phyloP scores from a whole-genome alignment of 2,797 vertebrate species.

The Vespertilio murinus region DNA sequence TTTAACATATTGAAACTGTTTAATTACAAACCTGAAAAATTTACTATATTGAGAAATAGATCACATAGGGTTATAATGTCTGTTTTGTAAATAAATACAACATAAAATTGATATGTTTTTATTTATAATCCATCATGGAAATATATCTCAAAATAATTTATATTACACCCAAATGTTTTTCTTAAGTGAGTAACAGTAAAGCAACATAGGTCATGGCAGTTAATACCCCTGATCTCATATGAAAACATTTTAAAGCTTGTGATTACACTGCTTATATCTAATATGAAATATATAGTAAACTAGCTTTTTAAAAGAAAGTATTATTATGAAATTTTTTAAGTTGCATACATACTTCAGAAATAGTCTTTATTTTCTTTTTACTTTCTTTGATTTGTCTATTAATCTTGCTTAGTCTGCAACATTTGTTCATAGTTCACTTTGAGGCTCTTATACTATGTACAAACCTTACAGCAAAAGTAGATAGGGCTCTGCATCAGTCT shows the following conservation, averaged over 20 bases:
- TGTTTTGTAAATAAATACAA: conserved; percentile 85
- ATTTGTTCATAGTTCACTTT: neutral
- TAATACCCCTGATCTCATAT: conserved; percentile 33
- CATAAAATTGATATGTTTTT: conserved; percentile 83
- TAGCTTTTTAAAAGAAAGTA: neutral
- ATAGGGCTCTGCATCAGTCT: neutral
- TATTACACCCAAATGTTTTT: conserved; percentile 73
- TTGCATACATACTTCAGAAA: neutral
- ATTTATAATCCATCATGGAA: conserved; percentile 82
- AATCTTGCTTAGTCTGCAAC: neutral
- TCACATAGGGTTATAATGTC: conserved; percentile 80
- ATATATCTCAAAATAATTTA: conserved; percentile 79
- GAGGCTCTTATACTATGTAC: neutral
- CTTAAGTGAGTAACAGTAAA: conserved; percentile 76
- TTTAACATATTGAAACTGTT: conserved; percentile 83
- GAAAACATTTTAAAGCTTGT: conserved; percentile 50
- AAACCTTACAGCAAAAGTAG: neutral
- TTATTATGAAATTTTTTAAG: neutral
- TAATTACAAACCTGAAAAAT: conserved; percentile 87
- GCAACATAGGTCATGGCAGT: conserved; percentile 65
- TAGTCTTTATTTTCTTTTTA: neutral
- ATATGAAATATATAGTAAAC: neutral
- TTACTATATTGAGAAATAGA: conserved; percentile 82
- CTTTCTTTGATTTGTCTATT: neutral
- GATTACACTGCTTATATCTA: conserved; percentile 8